A percentile compares a stretch with the other conserved stretches of the same genome.
phyloP scores from a whole-genome alignment of 2,797 vertebrate genomes.

The Sorex maritimensis region DNA sequence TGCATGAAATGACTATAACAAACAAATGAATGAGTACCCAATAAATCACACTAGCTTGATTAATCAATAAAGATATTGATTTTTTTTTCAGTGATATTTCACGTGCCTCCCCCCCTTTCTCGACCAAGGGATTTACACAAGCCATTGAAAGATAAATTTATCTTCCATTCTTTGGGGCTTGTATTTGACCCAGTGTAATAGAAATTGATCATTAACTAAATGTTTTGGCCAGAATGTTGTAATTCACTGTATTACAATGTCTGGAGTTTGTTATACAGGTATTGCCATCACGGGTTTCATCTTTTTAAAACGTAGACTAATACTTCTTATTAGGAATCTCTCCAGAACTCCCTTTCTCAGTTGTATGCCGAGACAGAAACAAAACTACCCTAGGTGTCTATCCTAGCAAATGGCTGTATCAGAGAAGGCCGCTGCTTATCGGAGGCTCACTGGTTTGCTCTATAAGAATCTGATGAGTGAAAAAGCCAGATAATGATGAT shows the following conservation, averaged over 20 bases:
- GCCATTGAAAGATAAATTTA: conserved; percentile 81
- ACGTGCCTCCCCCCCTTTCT: conserved; percentile 34
- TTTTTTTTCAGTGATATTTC: conserved; percentile 84
- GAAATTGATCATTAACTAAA: conserved; percentile 86
- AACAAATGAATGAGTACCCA: conserved; percentile 81
- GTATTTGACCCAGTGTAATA: conserved; percentile 82
- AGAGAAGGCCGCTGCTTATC: background rate
- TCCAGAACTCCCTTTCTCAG: conserved; percentile 33
- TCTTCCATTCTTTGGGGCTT: conserved; percentile 78
- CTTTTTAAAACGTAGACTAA: conserved; percentile 61
- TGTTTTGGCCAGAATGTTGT: conserved; percentile 80
- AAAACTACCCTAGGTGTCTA: background rate
- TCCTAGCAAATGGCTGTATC: background rate
- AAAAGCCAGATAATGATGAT: background rate
- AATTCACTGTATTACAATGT: conserved; percentile 56
- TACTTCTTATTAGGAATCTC: conserved; percentile 58
- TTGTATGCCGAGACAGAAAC: conserved; percentile 53
- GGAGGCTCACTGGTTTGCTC: background rate
- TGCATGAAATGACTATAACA: conserved; percentile 75
- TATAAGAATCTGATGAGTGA: background rate
- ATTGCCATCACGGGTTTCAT: conserved; percentile 32
- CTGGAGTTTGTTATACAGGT: conserved; percentile 7
- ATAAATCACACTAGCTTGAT: conserved; percentile 81
- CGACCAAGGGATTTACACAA: conserved; percentile 75
- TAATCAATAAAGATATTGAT: conserved; percentile 78